Percentiles rank a stretch among this genome's conserved stretches.
Conservation (phyloP, 2,888 invertebrate species). For the Ichneumoninae sp. region DNA sequence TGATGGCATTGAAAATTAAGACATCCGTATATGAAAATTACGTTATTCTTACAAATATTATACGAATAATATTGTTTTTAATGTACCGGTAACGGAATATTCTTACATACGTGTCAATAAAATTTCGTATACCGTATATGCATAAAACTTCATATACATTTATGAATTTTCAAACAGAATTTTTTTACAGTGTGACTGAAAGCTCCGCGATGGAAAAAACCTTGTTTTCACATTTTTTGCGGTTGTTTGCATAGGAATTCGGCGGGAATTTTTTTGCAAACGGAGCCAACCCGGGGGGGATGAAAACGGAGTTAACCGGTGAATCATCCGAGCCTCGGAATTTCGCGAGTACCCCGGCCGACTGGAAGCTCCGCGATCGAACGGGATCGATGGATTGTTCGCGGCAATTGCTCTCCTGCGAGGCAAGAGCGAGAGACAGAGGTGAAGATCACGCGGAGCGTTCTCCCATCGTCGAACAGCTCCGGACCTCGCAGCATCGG, state of each 20-base stretch:
- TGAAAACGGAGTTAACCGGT: not conserved
- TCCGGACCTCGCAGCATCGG: conserved; percentile 37
- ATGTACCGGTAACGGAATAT: no score
- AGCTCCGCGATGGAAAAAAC: conserved; percentile 41
- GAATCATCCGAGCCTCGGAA: conserved; percentile 19
- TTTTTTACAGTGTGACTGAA: not conserved
- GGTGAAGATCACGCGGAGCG: conserved; percentile 35
- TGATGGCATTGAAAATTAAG: no score
- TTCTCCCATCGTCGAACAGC: conserved; percentile 35
- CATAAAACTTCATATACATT: no score
- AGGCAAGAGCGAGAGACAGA: conserved; percentile 26
- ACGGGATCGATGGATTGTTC: conserved; percentile 63
- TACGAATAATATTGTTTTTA: no score
- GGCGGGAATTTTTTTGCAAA: not conserved
- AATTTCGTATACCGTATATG: no score
- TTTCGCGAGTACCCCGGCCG: conserved; percentile 23
- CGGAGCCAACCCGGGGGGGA: not conserved
- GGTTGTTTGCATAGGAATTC: not conserved
- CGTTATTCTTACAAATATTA: no score
- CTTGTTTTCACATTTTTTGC: no score
- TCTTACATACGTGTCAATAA: no score
- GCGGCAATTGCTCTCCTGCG: conserved; percentile 10
- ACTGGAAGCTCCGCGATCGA: conserved; percentile 44
- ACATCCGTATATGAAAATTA: no score
- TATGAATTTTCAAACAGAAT: no score